phyloP scores from a whole-genome alignment of 2,113 vertebrate genomes.

The Rallus limicola region DNA sequence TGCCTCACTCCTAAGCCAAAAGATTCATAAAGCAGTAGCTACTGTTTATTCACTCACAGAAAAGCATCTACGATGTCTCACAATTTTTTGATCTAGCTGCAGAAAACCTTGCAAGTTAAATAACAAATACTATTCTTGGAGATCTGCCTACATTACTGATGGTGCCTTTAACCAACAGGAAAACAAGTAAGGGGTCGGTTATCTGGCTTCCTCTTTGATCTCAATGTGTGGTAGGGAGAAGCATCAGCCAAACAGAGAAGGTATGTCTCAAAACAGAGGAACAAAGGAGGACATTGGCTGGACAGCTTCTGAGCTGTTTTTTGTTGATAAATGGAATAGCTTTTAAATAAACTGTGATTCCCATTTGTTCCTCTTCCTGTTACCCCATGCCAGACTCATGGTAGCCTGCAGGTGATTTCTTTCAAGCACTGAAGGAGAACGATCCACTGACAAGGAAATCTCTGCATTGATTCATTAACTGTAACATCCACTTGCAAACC shows the following conservation, averaged over 20 bases:
- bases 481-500: background rate
- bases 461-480: background rate
- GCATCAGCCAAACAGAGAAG: background rate
- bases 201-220: background rate
- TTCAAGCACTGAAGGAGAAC: background rate
- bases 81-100: background rate
- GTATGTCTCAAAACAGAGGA: background rate
- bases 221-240: background rate
- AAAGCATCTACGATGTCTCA: background rate
- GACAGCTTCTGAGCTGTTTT: conserved; percentile 6
- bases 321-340: conserved; percentile 26
- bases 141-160: background rate
- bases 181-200: background rate
- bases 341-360: background rate
- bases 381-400: background rate
- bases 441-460: background rate
- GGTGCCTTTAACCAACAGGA: background rate
- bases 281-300: background rate
- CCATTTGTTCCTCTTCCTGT: background rate
- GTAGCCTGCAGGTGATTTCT: conserved; percentile 31
- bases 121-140: background rate
- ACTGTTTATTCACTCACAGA: background rate
- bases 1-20: background rate
- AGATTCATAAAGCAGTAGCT: background rate
- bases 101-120: background rate